A percentile compares a stretch with the other conserved stretches of the same genome.
Conservation (phyloP, 1,140 invertebrate species). For the Magallana ariakensis region DNA sequence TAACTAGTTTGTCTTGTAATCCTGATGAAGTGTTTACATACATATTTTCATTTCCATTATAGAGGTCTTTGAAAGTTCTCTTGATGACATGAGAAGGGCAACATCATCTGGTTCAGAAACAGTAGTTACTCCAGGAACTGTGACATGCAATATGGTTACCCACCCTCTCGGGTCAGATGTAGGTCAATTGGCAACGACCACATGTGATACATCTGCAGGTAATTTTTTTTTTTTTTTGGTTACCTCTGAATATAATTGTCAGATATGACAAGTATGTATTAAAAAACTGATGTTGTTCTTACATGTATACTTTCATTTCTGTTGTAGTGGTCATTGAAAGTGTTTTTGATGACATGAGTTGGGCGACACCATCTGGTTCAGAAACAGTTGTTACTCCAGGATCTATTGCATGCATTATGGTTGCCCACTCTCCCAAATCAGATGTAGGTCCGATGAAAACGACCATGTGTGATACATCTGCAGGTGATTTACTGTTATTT, state of each 20-base stretch:
- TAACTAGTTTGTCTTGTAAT: too few species aligned
- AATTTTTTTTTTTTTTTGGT: background rate
- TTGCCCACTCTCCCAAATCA: background rate
- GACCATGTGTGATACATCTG: too few species aligned
- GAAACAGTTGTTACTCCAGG: background rate
- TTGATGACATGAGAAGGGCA: background rate
- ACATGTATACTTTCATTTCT: conserved; percentile 1
- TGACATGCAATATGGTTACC: background rate
- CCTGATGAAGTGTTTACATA: too few species aligned
- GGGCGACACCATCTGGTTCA: background rate
- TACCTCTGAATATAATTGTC: background rate
- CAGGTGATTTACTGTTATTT: too few species aligned
- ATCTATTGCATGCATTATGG: background rate
- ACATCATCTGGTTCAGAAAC: background rate
- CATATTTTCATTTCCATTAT: too few species aligned
- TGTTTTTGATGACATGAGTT: background rate
- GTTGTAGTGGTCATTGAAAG: background rate
- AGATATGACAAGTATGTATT: background rate
- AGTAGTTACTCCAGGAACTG: too few species aligned
- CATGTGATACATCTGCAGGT: background rate
- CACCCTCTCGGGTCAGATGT: background rate
- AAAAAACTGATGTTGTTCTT: background rate
- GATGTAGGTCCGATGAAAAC: too few species aligned
- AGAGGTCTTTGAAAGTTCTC: background rate
- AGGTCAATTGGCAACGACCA: background rate